Conservation (phyloP, 1,140 invertebrate genomes). For the Vanessa atalanta region DNA sequence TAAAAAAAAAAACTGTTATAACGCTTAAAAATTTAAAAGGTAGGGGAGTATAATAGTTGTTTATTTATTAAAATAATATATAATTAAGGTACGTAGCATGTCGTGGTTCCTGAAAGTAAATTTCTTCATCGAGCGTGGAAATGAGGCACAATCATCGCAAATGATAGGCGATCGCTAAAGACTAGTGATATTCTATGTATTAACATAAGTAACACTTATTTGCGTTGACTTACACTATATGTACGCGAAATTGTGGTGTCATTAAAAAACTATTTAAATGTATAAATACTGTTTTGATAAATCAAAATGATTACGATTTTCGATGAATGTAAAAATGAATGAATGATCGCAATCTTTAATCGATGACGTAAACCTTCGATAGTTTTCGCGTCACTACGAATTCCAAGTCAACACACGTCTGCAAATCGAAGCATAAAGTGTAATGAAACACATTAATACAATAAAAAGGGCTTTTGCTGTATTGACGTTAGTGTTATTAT, state of each 20-base stretch:
- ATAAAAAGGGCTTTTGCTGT: no score
- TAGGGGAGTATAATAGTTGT: neutral
- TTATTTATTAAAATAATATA: constrained; percentile 8
- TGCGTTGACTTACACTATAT: constrained; percentile 4
- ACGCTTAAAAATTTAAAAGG: no score
- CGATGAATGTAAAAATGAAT: no score
- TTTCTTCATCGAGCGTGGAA: constrained; percentile 67
- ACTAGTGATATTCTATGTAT: constrained; percentile 29
- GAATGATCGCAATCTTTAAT: neutral
- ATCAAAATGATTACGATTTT: no score
- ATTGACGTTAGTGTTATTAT: no score
- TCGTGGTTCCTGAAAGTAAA: constrained; percentile 45
- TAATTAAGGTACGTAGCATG: constrained; percentile 8
- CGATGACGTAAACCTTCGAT: neutral
- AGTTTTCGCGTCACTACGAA: no score
- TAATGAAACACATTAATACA: no score
- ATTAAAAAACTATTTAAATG: neutral
- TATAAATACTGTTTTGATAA: no score
- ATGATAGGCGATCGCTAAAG: constrained; percentile 48
- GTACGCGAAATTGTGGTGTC: constrained; percentile 5
- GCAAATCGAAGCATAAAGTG: no score
- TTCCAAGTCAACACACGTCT: no score
- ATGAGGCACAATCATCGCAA: constrained; percentile 33
- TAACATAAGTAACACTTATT: constrained; percentile 26
- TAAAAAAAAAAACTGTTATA: neutral